Evolutionary conservation across 2,113 vertebrate genomes (phyloP), one percentile per base, ranked within the genome.

Genomic region (Bostrychus sinensis): DNA sequence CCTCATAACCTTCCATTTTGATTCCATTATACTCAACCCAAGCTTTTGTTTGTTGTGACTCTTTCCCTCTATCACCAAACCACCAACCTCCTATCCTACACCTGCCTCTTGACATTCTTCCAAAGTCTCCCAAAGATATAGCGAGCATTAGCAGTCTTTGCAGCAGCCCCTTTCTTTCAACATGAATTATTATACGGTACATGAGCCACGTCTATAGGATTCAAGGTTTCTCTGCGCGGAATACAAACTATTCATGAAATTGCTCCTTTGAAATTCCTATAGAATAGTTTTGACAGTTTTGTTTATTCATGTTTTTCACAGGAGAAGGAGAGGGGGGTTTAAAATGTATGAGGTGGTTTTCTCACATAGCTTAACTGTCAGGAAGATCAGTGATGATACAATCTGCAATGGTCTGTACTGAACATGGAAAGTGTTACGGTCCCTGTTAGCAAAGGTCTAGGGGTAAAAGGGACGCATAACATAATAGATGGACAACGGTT

Each of bases 141-240:
- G 7, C 14, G 5, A 0, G 1, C 22, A 50, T 50, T 50, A 26
- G 2, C 46, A 50, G 23, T 50, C 46, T 50, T 4, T 26, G 12
- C 46, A 26, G 46, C 46, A 26, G 37, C 13, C 22, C n/a, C 6
- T 26, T 50, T 26, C 46, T 50, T 50, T 50, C 46, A 50, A 26
- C 12, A 23, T 26, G 23, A 50, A 16, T 50, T 50, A 50, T 26
- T 26, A 13, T 50, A 50, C 13, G 23, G 5, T 13, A 50, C 46
- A 50, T 16, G 3, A 34, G 9, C 43, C 14, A 12, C 46, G 10
- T 48, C 20, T 48, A 25, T 50, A 50, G 4, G 45, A 23, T 26
- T 25, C 22, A 26, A 16, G 23, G 2, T 16, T 26, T 26, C 23
- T 13, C 23, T 26, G 22, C 1, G 13, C 13, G 2, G 46, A 50